Conservation (phyloP, 2,113 vertebrate genomes). For the Platysternon megacephalum region DNA sequence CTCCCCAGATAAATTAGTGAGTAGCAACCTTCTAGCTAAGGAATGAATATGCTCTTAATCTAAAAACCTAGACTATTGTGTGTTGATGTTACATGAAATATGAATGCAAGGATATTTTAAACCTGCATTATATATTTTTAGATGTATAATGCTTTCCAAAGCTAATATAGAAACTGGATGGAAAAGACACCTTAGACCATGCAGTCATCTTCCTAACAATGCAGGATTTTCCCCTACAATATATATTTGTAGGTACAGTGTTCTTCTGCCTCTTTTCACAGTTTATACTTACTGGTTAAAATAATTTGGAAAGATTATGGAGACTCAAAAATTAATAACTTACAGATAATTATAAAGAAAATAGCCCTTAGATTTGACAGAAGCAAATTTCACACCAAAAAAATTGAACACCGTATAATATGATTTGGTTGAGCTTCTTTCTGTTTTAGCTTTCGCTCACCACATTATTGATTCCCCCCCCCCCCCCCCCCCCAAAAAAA, state of each 20-base stretch:
- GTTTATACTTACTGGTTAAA: not conserved
- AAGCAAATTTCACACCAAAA: not conserved
- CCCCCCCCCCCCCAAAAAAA: accelerated
- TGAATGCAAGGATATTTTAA: not conserved
- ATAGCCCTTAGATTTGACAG: not conserved
- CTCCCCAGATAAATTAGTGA: slow-evolving; percentile 69
- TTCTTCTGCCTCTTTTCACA: not conserved
- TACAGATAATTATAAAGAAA: not conserved
- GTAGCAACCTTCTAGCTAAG: slow-evolving; percentile 33
- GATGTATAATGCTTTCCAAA: not conserved
- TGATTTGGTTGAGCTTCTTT: not conserved
- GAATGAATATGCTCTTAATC: not conserved
- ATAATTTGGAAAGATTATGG: not conserved
- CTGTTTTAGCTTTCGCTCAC: not conserved
- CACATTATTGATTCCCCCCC: not conserved
- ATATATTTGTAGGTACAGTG: not conserved
- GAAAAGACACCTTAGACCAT: not conserved
- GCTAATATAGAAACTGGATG: not conserved
- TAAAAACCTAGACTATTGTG: not conserved
- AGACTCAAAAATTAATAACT: not conserved
- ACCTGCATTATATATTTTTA: not conserved
- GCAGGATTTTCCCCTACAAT: not conserved
- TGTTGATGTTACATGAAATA: not conserved
- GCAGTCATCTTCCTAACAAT: not conserved
- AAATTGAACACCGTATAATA: not conserved